Base-by-base conservation (phyloP, 92 coral and sea anemone genomes). In the Montipora capitata region DNA sequence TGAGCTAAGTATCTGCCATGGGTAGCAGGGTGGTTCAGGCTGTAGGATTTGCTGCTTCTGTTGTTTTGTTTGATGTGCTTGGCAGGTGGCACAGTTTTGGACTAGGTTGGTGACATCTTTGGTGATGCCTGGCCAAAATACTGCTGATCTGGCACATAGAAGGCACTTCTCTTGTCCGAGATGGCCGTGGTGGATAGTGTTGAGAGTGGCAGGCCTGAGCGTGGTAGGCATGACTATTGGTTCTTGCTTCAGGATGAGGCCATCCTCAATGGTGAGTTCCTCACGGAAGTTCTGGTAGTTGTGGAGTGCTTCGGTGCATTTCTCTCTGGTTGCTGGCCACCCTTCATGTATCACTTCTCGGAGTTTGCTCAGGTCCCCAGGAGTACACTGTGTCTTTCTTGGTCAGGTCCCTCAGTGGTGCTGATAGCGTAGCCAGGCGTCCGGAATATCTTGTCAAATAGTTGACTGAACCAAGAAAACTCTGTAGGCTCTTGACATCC, bases 61-160 rank as follows among this genome's bases (percentile, higher is more conserved):
- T 56, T 56, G 61, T 57, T 76, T 73, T 77, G 52, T 39, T 44
- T 92, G 95, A 66, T 71, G 71, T 72, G 56, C 72, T 52, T 91
- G 88, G 78, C 94, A 91, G 51, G 94, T 62, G 12, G 42, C 51
- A 52, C 94, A 87, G 42, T 71, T 14, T 45, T 82, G 35, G 18
- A 82, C 91, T 52, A 52, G 67, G 18, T 77, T 58, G 45, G 71
- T 87, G 71, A 77, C 76, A 20, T 87, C 94, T 69, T 82, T 91
- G 7, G 82, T 91, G 40, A 91, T 82, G 17, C 89, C 85, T 3
- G 86, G 94, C 94, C 91, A 91, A 45, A 86, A 80, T 11, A 82
- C 80, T n/a, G 58, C 17, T 16, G 92, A 16, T 4, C 89, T 63
- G 2, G 79, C 83, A 42, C 89, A 51, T 8, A 81, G 73, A 15